A percentile compares a stretch with the other conserved stretches of the same genome.
Conservation (phyloP, 2,888 invertebrate species). For the Nasonia oneida region DNA sequence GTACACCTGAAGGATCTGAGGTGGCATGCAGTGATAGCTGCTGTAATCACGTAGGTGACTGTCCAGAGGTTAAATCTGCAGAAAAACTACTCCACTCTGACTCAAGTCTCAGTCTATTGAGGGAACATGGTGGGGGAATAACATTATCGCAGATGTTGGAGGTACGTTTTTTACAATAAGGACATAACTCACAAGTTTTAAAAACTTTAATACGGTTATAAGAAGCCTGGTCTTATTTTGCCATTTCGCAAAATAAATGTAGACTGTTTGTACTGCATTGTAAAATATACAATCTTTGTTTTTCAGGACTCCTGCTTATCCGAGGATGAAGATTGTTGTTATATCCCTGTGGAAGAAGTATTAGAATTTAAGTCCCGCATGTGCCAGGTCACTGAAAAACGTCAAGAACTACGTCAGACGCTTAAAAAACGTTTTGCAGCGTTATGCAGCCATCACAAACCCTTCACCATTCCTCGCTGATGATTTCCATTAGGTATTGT, state of each 20-base stretch:
- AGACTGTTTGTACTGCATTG: neutral
- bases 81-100: conserved; percentile 73
- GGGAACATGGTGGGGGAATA: conserved; percentile 81
- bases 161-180: conserved; percentile 79
- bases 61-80: conserved; percentile 72
- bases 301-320: conserved; percentile 88
- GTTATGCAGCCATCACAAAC: conserved; percentile 82
- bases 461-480: conserved; percentile 74
- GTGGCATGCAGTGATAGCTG: conserved; percentile 93
- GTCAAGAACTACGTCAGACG: conserved; percentile 90
- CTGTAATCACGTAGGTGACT: conserved; percentile 86
- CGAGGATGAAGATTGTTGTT: conserved; percentile 85
- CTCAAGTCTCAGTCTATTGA: conserved; percentile 72
- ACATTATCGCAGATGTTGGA: conserved; percentile 90
- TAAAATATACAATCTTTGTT: neutral
- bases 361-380: conserved; percentile 91
- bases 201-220: neutral
- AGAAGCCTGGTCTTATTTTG: too few relatives aligned
- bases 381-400: conserved; percentile 88
- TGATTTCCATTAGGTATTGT: conserved; percentile 68
- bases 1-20: conserved; percentile 94
- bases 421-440: conserved; percentile 91
- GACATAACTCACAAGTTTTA: neutral
- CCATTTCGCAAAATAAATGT: neutral
- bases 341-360: conserved; percentile 94